Percentiles rank a stretch among this genome's conserved stretches.
Evolutionary conservation across 2,113 vertebrate genomes (phyloP).

Genomic region (Chiloscyllium plagiosum): DNA sequence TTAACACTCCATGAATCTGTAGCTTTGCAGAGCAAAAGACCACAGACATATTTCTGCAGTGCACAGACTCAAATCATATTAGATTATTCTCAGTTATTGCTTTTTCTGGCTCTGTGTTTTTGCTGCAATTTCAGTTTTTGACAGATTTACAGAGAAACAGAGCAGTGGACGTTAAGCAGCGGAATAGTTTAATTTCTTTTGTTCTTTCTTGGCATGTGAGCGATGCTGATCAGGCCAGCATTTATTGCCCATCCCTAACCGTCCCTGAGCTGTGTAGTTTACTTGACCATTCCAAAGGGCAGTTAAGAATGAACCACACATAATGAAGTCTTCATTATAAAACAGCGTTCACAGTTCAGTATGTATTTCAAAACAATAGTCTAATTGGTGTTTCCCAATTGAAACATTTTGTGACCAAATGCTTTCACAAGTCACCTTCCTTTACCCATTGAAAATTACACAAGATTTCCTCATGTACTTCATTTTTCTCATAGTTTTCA

Average conservation of each 20-base stretch:
- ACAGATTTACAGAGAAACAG: not conserved
- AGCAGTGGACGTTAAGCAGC: not conserved
- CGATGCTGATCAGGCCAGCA: too few species aligned
- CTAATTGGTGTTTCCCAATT: not conserved
- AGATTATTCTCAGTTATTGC: not conserved
- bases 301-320: too few species aligned
- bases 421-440: not conserved
- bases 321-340: too few species aligned
- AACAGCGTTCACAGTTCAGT: too few species aligned
- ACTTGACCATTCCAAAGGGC: too few species aligned
- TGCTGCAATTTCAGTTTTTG: not conserved
- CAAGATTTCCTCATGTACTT: not conserved
- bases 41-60: not conserved
- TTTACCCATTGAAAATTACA: not conserved
- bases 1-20: not conserved
- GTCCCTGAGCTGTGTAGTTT: too few species aligned
- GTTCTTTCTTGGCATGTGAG: too few species aligned
- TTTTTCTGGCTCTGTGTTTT: not conserved
- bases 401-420: not conserved
- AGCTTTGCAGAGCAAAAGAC: not conserved
- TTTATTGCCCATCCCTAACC: too few species aligned
- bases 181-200: not conserved
- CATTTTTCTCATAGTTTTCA: not conserved
- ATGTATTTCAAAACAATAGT: not conserved
- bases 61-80: not conserved